Evolutionary conservation across 2,113 vertebrate species (phyloP).

Genomic region (Halcyon malimbica): DNA sequence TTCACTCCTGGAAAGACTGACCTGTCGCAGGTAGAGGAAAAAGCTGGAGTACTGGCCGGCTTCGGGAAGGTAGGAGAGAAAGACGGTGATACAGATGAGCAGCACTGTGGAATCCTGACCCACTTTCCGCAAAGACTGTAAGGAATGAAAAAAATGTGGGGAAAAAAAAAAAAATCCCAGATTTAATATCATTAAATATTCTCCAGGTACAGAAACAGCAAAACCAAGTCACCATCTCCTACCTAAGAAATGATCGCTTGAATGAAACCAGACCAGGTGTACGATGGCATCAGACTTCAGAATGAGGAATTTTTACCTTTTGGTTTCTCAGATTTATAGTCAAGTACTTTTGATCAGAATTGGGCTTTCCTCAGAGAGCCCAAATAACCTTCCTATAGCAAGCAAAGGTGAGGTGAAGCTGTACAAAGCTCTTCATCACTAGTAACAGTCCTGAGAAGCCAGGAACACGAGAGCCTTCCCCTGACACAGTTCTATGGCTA

Average conservation of each 20-base stretch:
- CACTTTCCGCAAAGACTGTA: slow-evolving; percentile 89
- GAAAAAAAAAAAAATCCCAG: background rate
- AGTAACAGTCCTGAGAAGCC: background rate
- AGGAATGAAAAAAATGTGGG: background rate
- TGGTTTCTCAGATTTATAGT: background rate
- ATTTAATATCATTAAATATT: background rate
- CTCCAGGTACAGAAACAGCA: background rate
- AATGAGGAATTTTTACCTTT: background rate
- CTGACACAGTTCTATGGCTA: background rate
- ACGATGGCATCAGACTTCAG: background rate
- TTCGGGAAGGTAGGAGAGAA: slow-evolving; percentile 92
- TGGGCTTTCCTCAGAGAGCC: background rate
- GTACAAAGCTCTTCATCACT: background rate
- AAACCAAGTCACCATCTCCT: background rate
- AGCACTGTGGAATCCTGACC: slow-evolving; percentile 93
- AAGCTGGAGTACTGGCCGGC: slow-evolving; percentile 94
- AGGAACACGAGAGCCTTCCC: background rate
- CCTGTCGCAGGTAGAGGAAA: slow-evolving; percentile 92
- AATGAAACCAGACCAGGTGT: background rate
- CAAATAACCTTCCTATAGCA: background rate
- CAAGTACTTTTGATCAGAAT: background rate
- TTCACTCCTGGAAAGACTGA: slow-evolving; percentile 9
- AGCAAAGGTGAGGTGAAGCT: background rate
- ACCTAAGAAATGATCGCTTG: background rate
- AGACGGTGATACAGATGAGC: slow-evolving; percentile 93